Conservation (phyloP, 2,113 vertebrate species). For the Bucco capensis region DNA sequence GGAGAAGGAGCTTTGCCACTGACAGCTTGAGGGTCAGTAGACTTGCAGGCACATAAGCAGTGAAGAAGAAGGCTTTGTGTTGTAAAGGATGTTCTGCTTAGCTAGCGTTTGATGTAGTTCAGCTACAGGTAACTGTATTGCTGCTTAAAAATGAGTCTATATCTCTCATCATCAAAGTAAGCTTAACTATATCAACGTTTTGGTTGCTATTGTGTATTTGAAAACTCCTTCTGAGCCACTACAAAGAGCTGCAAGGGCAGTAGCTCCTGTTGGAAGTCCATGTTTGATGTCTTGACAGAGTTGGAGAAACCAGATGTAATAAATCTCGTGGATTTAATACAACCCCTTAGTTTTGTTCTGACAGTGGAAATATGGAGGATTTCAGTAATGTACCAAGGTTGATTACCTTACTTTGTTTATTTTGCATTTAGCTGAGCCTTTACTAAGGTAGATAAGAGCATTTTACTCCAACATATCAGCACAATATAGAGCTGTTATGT, state of each 20-base stretch:
- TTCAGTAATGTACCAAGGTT: background rate
- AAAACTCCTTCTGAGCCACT: fast-evolving
- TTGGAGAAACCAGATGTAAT: background rate
- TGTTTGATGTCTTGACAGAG: background rate
- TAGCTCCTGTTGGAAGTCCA: background rate
- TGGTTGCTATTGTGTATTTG: background rate
- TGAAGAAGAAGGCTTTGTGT: background rate
- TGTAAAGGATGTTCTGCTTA: background rate
- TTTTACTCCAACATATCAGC: background rate
- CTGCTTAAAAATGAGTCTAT: background rate
- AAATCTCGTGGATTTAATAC: background rate
- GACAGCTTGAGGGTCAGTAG: background rate
- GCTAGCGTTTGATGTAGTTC: background rate
- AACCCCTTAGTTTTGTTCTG: background rate
- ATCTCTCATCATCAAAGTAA: background rate
- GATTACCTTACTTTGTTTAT: background rate
- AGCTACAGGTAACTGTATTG: background rate
- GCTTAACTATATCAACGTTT: background rate
- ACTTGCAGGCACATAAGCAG: background rate
- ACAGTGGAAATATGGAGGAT: background rate
- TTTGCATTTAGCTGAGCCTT: background rate
- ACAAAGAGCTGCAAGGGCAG: background rate
- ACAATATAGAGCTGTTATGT: background rate
- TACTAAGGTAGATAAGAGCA: background rate
- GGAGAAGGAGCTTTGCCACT: background rate